Evolutionary conservation across 2,797 vertebrate species (phyloP).

Genomic region (Notolepis coatsorum): DNA sequence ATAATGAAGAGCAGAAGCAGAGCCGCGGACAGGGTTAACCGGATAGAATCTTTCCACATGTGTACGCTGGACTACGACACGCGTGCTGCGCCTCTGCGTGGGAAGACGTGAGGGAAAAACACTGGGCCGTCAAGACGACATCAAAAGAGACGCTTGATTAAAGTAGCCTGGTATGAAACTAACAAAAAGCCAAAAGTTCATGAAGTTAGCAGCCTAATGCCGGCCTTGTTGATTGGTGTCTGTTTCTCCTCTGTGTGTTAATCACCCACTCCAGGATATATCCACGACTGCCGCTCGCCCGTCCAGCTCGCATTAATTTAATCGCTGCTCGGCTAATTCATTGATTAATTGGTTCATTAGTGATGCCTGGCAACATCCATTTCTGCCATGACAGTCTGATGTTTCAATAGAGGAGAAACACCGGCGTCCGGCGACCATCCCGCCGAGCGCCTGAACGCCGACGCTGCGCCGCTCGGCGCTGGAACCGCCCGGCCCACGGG

Average conservation of each 20-base stretch:
- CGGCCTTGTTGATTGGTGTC: slow-evolving; percentile 76
- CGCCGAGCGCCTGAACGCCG: slow-evolving; percentile 61
- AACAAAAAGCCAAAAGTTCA: slow-evolving; percentile 69
- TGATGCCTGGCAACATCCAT: slow-evolving; percentile 82
- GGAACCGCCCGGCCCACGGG: slow-evolving; percentile 20
- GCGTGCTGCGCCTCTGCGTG: no score
- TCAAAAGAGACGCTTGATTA: slow-evolving; percentile 54
- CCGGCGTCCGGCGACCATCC: slow-evolving; percentile 52
- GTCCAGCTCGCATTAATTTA: slow-evolving; percentile 79
- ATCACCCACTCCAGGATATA: slow-evolving; percentile 77
- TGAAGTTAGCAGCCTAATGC: no score
- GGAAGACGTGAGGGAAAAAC: no score
- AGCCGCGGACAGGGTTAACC: no score
- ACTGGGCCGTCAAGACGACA: slow-evolving; percentile 13
- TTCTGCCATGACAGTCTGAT: slow-evolving; percentile 76
- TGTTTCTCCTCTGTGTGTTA: slow-evolving; percentile 65
- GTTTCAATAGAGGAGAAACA: slow-evolving; percentile 79
- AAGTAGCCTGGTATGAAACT: slow-evolving; percentile 46
- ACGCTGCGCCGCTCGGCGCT: neutral
- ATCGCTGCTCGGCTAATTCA: slow-evolving; percentile 82
- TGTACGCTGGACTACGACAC: no score
- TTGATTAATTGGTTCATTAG: slow-evolving; percentile 85
- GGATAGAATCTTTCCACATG: no score
- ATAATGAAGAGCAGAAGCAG: no score
- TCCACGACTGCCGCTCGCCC: slow-evolving; percentile 72